Percentiles rank a stretch among this genome's conserved stretches.
Evolutionary conservation across 2,113 vertebrate species (phyloP).

Genomic region (Pterophyllum scalare): DNA sequence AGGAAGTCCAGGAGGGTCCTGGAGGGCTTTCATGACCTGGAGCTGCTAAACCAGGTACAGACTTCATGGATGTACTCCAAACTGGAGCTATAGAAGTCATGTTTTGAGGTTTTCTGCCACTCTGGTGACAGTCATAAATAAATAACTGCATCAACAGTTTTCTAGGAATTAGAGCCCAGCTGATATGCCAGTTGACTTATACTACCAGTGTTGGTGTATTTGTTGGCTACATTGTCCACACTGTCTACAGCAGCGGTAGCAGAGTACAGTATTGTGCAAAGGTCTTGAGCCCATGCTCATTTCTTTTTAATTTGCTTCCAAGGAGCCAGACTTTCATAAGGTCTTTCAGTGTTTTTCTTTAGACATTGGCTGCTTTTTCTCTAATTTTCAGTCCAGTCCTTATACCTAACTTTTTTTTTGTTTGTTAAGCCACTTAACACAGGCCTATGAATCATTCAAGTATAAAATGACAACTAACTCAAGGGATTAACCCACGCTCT

Average conservation of each 20-base stretch:
- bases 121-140: neutral
- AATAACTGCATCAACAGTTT: neutral
- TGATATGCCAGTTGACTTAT: neutral
- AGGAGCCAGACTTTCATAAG: neutral
- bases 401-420: too few relatives aligned
- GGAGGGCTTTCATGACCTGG: conserved; percentile 78
- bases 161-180: neutral
- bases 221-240: neutral
- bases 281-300: neutral
- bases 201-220: neutral
- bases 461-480: neutral
- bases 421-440: too few relatives aligned
- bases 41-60: conserved; percentile 92
- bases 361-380: neutral
- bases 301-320: neutral
- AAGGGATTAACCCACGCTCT: neutral
- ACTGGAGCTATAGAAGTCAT: neutral
- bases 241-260: neutral
- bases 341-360: neutral
- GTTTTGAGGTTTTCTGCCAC: neutral
- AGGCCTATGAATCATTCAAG: neutral
- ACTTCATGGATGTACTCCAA: neutral
- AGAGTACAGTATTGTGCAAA: neutral
- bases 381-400: neutral
- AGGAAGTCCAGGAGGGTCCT: conserved; percentile 86